Percentiles rank a stretch among this genome's conserved stretches.
These are phyloP conservation scores for Octomys mimax DNA, from an alignment of 2,797 vertebrate species.

Conservation along the genomic window DNA sequence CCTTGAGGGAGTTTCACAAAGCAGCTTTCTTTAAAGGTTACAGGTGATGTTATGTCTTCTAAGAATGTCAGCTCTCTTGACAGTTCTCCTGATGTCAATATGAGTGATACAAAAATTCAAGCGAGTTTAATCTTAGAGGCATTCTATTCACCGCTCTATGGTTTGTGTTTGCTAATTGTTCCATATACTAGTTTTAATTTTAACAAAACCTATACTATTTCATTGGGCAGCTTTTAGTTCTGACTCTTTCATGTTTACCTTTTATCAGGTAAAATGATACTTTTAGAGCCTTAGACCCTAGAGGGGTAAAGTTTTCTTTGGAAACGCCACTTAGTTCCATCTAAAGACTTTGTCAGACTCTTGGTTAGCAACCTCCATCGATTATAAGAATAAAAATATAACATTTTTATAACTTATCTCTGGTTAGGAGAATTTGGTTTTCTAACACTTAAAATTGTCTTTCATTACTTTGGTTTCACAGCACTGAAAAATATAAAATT, in stretches of 20 bases:
- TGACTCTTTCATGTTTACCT: constrained; percentile 50
- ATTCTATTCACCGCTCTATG: neutral
- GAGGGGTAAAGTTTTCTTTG: constrained; percentile 32
- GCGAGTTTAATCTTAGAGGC: neutral
- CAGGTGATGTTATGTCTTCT: constrained; percentile 70
- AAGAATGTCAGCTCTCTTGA: constrained; percentile 79
- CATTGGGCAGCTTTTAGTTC: constrained; percentile 33
- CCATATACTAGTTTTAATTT: constrained; percentile 48
- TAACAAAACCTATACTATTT: neutral
- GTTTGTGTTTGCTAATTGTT: constrained; percentile 19
- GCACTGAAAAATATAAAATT: neutral
- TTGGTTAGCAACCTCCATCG: constrained; percentile 24
- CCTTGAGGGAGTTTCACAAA: constrained; percentile 70
- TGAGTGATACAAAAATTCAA: constrained; percentile 54
- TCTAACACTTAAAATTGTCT: constrained; percentile 37
- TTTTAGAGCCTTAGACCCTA: neutral
- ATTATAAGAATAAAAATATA: neutral
- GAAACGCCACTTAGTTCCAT: neutral
- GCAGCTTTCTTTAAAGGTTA: constrained; percentile 74
- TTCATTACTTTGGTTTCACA: constrained; percentile 51
- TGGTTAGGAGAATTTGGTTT: neutral
- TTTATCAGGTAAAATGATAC: neutral
- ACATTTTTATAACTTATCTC: neutral
- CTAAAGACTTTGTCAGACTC: neutral
- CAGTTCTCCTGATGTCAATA: constrained; percentile 51